These are phyloP conservation scores for Embiotoca jacksoni DNA, from an alignment of 2,113 vertebrate genomes.

Conservation along the genomic window DNA sequence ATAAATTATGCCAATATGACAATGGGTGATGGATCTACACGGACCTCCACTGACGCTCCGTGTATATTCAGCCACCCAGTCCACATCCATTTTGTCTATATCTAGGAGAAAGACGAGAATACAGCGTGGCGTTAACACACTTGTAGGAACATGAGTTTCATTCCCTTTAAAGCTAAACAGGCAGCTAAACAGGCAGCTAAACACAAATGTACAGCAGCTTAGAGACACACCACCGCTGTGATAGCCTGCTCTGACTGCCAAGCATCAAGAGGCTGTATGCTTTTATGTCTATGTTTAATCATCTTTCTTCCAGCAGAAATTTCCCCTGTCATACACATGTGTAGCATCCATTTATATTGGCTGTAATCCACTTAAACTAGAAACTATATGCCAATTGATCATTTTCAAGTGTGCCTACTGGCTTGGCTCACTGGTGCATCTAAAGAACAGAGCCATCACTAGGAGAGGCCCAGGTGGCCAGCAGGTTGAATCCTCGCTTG, in stretches of 20 bases:
- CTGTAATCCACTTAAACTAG: slow-evolving; percentile 11
- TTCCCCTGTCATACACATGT: neutral
- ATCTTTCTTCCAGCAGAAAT: no score
- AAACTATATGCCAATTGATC: slow-evolving; percentile 14
- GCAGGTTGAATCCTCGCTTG: slow-evolving; percentile 20
- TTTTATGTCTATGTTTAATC: no score
- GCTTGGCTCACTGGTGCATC: slow-evolving; percentile 26
- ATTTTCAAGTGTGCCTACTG: slow-evolving; percentile 19
- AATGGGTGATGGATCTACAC: slow-evolving; percentile 53
- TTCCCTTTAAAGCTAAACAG: slow-evolving; percentile 13
- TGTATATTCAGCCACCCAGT: slow-evolving; percentile 19
- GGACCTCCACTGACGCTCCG: slow-evolving; percentile 32
- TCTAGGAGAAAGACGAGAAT: slow-evolving; percentile 6
- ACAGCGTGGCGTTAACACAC: neutral
- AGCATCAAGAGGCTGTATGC: no score
- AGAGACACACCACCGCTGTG: neutral
- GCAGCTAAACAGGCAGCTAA: neutral
- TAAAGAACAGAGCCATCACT: slow-evolving; percentile 36
- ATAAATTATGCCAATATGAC: slow-evolving; percentile 63
- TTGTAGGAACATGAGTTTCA: neutral
- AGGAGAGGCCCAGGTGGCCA: slow-evolving; percentile 41
- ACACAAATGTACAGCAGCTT: neutral
- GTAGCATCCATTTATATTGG: slow-evolving; percentile 7
- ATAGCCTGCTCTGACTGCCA: neutral
- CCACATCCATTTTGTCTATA: slow-evolving; percentile 6